Evolutionary conservation across 2,797 vertebrate genomes (phyloP), one percentile per base, ranked within the genome.

Genomic region (Chloroceryle amazona): DNA sequence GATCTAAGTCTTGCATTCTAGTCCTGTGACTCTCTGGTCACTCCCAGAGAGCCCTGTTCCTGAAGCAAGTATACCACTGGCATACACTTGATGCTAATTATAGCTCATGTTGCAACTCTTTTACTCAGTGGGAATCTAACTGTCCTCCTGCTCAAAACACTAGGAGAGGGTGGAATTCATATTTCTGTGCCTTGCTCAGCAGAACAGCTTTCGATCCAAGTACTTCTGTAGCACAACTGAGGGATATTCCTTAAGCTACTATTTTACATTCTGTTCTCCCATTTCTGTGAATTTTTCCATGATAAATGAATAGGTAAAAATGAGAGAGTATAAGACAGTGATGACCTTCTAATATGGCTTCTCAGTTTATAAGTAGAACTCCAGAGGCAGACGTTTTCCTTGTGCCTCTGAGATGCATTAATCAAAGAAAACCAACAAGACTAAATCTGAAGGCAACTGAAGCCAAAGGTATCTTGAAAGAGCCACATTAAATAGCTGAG

Each of bases 401-500:
- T 93, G 33, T 89, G 29, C 49, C 55, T 71, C 31, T 29, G 49
- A 65, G 37, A 37, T 9, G 3, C 13, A 47, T 72, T 75, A 67
- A 54, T 6, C 6, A 12, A 78, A 46, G 37, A 67, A 89, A 83
- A 54, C 11, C 57, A 76, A 8, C 44, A 51, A 33, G 29, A 62
- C 37, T 72, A 83, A 84, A 85, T 13, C 20, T 80, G 39, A 39
- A 52, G 49, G 26, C 58, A 67, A 29, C 19, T 72, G 51, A 74
- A 72, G n/a, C 13, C 67, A 66, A 86, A 93, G 13, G 13, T 55
- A 31, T 47, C 33, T 81, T 70, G 63, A 80, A 93, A 42, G 12
- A 21, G 26, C 37, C 42, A 17, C 0, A 0, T 47, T 65, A 49
- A 47, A 41, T 42, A 18, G 3, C 52, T 35, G 19, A 86, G 39